phyloP scores from a whole-genome alignment of 2,888 invertebrate genomes.

The Drosophila fungiperda region DNA sequence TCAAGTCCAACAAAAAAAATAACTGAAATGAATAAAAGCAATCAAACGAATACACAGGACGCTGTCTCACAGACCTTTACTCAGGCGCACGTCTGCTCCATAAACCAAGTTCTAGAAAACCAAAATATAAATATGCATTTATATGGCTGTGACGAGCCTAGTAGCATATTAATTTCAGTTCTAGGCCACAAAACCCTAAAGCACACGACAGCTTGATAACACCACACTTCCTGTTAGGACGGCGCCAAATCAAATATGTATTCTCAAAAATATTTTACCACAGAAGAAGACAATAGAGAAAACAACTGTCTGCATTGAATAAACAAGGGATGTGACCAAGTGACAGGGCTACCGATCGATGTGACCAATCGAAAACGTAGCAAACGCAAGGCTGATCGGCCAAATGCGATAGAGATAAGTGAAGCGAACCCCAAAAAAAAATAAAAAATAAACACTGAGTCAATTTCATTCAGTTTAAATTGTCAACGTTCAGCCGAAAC shows the following conservation, averaged over 20 bases:
- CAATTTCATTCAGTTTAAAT: slow-evolving; percentile 72
- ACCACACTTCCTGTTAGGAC: slow-evolving; percentile 64
- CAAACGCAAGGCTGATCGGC: slow-evolving; percentile 61
- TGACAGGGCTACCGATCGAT: slow-evolving; percentile 76
- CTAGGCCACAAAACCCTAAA: slow-evolving; percentile 24
- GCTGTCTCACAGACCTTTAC: slow-evolving; percentile 2
- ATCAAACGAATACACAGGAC: slow-evolving; percentile 16
- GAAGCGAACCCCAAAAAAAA: slow-evolving; percentile 8
- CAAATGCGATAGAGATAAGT: slow-evolving; percentile 54
- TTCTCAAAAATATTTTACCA: slow-evolving; percentile 56
- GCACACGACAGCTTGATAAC: slow-evolving; percentile 50
- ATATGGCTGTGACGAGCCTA: slow-evolving; percentile 1
- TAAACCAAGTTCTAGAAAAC: slow-evolving; percentile 48
- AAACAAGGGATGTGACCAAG: slow-evolving; percentile 67
- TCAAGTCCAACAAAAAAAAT: slow-evolving; percentile 10
- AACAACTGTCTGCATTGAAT: slow-evolving; percentile 56
- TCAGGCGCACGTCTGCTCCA: slow-evolving; percentile 54
- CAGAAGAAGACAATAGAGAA: slow-evolving; percentile 15
- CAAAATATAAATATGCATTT: background rate
- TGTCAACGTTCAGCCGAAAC: slow-evolving; percentile 57
- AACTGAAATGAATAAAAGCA: slow-evolving; percentile 12
- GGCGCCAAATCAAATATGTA: slow-evolving; percentile 64
- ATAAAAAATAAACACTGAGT: slow-evolving; percentile 46
- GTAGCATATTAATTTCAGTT: slow-evolving; percentile 34
- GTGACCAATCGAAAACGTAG: slow-evolving; percentile 64